A percentile compares a stretch with the other conserved stretches of the same genome.
Conservation (phyloP, 2,113 vertebrate genomes). For the Tretioscincus oriximinensis region DNA sequence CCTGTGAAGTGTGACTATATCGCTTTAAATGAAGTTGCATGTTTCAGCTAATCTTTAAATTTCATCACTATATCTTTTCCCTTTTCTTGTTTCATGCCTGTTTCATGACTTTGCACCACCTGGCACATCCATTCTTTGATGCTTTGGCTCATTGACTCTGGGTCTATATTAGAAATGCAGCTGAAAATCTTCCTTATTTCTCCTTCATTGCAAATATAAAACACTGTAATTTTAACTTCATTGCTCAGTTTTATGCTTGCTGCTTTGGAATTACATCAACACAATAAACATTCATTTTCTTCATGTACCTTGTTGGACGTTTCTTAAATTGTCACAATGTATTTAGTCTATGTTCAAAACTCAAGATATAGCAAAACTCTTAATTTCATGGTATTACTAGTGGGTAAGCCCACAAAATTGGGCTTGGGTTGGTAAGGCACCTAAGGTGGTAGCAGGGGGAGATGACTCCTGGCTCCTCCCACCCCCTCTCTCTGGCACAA, state of each 20-base stretch:
- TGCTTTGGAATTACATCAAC: not conserved
- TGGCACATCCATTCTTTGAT: constrained; percentile 14
- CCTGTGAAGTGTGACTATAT: not conserved
- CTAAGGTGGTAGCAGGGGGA: too few species aligned
- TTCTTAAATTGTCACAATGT: not conserved
- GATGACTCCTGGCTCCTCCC: too few species aligned
- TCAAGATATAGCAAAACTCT: not conserved
- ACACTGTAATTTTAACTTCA: not conserved
- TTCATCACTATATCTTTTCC: not conserved
- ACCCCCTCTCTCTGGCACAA: too few species aligned
- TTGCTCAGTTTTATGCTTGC: not conserved
- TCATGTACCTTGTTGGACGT: not conserved
- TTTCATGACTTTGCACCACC: not conserved
- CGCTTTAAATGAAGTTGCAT: not conserved
- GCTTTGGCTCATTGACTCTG: not conserved
- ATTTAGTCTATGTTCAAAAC: not conserved
- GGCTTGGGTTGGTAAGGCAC: too few species aligned
- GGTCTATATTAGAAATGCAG: constrained; percentile 2
- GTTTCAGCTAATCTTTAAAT: constrained; percentile 6
- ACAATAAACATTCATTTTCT: not conserved
- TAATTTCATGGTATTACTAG: not conserved
- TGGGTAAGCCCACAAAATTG: too few species aligned
- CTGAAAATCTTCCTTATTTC: not conserved
- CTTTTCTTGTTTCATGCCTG: not conserved
- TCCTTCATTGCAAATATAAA: not conserved